Conservation (phyloP, 2,797 vertebrate genomes). For the Scomberomorus guttatus region DNA sequence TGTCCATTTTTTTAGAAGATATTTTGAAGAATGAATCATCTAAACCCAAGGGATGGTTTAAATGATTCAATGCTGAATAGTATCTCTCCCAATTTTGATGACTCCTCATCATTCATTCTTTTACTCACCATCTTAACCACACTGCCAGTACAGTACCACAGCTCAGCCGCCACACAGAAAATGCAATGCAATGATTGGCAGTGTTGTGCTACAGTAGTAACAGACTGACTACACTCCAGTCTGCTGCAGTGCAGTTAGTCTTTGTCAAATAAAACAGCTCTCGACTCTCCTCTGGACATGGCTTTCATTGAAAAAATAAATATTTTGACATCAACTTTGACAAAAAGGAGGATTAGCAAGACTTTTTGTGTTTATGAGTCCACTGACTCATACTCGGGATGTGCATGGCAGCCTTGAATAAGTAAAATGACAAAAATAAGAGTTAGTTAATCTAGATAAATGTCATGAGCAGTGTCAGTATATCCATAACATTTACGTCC, state of each 20-base stretch:
- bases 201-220: not conserved
- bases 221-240: not conserved
- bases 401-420: not conserved
- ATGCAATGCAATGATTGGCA: not conserved
- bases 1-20: not conserved
- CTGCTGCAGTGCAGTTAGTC: not conserved
- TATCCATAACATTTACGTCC: not conserved
- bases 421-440: not conserved
- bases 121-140: not conserved
- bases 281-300: not conserved
- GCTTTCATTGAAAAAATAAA: not conserved
- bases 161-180: not conserved
- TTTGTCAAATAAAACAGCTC: slow-evolving; percentile 2
- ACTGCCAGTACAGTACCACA: not conserved
- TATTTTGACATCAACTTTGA: not conserved
- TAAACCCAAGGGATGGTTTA: not conserved
- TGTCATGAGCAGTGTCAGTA: not conserved
- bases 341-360: not conserved
- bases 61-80: not conserved
- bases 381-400: not conserved
- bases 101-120: not conserved
- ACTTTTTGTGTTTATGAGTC: not conserved
- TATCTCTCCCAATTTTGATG: too few species aligned
- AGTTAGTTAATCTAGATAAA: not conserved
- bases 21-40: not conserved